Evolutionary conservation across 2,797 vertebrate species (phyloP).

Genomic region (Setipinna tenuifilis): DNA sequence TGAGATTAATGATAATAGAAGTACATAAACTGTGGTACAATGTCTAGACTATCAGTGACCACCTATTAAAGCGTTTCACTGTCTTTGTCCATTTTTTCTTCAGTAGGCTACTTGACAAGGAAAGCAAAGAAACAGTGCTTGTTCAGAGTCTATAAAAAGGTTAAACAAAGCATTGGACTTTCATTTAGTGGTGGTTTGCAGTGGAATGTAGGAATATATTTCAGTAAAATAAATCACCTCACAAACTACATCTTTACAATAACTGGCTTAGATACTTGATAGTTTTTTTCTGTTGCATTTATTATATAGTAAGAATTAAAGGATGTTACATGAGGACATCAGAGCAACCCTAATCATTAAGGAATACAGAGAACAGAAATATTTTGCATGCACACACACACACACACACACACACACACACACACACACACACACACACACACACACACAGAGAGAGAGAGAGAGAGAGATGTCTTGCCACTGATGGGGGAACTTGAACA

Average conservation of each 20-base stretch:
- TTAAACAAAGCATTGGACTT: too few relatives aligned
- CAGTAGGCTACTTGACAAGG: neutral
- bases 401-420: too few relatives aligned
- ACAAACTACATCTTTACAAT: neutral
- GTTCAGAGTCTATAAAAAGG: too few relatives aligned
- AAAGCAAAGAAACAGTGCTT: too few relatives aligned
- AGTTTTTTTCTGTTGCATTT: neutral
- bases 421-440: too few relatives aligned
- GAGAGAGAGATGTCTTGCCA: too few relatives aligned
- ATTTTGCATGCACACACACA: too few relatives aligned
- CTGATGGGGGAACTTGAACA: too few relatives aligned
- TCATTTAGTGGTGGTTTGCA: too few relatives aligned
- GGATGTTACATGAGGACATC: neutral
- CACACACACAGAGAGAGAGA: too few relatives aligned
- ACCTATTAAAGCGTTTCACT: neutral
- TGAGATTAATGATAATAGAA: too few relatives aligned
- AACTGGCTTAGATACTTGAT: neutral
- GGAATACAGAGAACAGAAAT: neutral
- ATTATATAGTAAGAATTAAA: neutral
- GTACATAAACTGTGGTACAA: neutral
- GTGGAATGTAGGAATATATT: too few relatives aligned
- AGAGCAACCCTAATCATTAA: neutral
- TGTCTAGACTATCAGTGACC: neutral
- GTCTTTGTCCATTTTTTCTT: neutral
- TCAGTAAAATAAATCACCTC: neutral